A percentile compares a stretch with the other conserved stretches of the same genome.
These are phyloP conservation scores for Sebastes fasciatus DNA, from an alignment of 2,113 vertebrate genomes.

Conservation along the genomic window DNA sequence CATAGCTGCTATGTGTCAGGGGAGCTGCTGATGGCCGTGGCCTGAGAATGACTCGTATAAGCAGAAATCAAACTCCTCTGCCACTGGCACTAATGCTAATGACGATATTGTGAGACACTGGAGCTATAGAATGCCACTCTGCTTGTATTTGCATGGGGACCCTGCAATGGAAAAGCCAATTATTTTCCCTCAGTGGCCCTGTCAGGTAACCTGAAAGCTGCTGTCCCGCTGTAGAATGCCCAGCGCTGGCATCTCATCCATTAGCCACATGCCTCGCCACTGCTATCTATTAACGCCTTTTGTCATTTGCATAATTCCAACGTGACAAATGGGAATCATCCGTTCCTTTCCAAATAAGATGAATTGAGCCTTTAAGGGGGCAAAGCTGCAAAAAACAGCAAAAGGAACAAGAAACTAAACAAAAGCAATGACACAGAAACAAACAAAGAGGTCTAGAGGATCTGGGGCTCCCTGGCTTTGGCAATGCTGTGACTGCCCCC, in stretches of 20 bases:
- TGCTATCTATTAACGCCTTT: conserved; percentile 82
- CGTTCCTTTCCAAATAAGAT: conserved; percentile 80
- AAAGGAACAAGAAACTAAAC: conserved; percentile 61
- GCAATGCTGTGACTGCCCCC: conserved; percentile 40
- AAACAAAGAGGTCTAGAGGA: conserved; percentile 68
- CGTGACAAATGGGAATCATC: conserved; percentile 83
- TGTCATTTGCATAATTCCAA: conserved; percentile 87
- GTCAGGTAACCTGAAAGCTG: conserved; percentile 84
- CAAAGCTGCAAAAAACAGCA: conserved; percentile 47
- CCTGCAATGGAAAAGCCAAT: conserved; percentile 82
- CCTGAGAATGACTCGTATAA: conserved; percentile 59
- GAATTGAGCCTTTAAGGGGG: conserved; percentile 79
- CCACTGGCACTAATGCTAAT: conserved; percentile 76
- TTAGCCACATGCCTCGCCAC: conserved; percentile 76
- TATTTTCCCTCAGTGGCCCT: conserved; percentile 84
- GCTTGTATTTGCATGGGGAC: conserved; percentile 78
- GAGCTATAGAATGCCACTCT: conserved; percentile 62
- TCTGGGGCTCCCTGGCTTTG: conserved; percentile 40
- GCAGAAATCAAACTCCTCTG: conserved; percentile 77
- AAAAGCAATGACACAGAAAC: conserved; percentile 68
- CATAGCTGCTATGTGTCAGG: conserved; percentile 58
- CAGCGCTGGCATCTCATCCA: conserved; percentile 79
- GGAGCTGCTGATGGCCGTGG: conserved; percentile 59
- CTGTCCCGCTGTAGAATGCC: conserved; percentile 79
- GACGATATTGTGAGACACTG: conserved; percentile 70